These are phyloP conservation scores for Bacillus rossius DNA, from an alignment of 1,140 invertebrate genomes.

Conservation along the genomic window DNA sequence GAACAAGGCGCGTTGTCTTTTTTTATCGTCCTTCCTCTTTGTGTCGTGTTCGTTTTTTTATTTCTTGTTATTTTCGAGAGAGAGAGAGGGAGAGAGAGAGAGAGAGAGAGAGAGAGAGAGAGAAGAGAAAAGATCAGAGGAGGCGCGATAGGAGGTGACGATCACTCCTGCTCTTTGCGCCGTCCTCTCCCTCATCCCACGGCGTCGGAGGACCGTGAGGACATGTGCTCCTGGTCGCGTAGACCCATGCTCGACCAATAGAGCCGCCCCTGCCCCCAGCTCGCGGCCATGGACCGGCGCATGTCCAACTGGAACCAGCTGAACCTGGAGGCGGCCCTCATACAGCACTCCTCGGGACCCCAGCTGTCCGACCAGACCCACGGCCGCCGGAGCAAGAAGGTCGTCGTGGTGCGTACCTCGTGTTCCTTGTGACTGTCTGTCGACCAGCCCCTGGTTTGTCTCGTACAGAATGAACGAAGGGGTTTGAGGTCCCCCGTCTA, in stretches of 20 bases:
- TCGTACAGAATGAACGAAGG: too few species aligned
- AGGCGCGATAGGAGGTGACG: neutral
- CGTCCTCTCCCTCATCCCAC: neutral
- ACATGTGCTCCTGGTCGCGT: neutral
- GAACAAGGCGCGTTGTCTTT: too few species aligned
- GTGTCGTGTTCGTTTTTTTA: too few species aligned
- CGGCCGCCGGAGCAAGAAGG: neutral
- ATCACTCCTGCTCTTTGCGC: neutral
- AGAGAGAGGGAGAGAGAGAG: neutral
- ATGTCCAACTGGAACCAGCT: constrained; percentile 46
- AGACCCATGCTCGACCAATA: neutral
- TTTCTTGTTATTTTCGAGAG: too few species aligned
- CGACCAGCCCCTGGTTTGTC: too few species aligned
- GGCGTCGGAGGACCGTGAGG: neutral
- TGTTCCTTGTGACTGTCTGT: too few species aligned
- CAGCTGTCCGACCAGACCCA: constrained; percentile 1
- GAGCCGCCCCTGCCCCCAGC: too few species aligned
- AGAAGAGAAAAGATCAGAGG: neutral
- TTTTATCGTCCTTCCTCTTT: too few species aligned
- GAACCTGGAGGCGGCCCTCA: constrained; percentile 40
- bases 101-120: neutral
- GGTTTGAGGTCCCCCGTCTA: too few species aligned
- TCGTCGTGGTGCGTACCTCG: neutral
- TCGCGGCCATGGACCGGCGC: constrained; percentile 39
- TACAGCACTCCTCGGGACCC: constrained; percentile 23